Conservation (phyloP, 2,113 vertebrate genomes). For the Solea senegalensis region DNA sequence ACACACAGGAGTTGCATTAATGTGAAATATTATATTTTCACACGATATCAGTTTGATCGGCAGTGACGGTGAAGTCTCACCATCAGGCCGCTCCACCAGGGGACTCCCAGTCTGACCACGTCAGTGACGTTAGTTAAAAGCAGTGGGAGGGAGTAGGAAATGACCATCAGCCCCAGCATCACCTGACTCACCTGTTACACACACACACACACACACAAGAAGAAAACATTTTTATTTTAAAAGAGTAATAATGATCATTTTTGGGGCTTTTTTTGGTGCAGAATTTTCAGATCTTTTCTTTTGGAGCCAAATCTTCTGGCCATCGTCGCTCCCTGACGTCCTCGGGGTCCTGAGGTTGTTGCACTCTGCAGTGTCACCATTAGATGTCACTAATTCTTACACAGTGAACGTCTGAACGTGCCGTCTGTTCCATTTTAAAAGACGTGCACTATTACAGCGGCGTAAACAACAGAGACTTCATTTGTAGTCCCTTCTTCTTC, state of each 20-base stretch:
- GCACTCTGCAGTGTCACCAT: too few relatives aligned
- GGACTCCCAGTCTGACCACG: slow-evolving; percentile 70
- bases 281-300: background rate
- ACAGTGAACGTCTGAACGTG: too few relatives aligned
- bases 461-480: too few relatives aligned
- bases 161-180: slow-evolving; percentile 78
- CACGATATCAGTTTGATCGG: background rate
- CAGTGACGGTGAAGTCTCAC: slow-evolving; percentile 43
- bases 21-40: background rate
- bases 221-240: background rate
- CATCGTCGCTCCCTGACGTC: too few relatives aligned
- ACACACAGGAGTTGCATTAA: background rate
- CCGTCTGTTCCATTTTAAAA: too few relatives aligned
- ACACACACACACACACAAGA: slow-evolving; percentile 10
- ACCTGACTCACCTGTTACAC: slow-evolving; percentile 76
- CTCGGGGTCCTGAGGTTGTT: too few relatives aligned
- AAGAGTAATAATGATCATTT: background rate
- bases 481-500: too few relatives aligned
- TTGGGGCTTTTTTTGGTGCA: background rate
- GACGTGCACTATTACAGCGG: too few relatives aligned
- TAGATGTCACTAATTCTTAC: too few relatives aligned
- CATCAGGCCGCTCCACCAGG: slow-evolving; percentile 78
- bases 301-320: too few relatives aligned
- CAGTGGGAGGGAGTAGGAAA: slow-evolving; percentile 78
- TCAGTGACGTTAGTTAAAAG: slow-evolving; percentile 61